Conservation (phyloP, 2,113 vertebrate species). For the Clupea harengus region DNA sequence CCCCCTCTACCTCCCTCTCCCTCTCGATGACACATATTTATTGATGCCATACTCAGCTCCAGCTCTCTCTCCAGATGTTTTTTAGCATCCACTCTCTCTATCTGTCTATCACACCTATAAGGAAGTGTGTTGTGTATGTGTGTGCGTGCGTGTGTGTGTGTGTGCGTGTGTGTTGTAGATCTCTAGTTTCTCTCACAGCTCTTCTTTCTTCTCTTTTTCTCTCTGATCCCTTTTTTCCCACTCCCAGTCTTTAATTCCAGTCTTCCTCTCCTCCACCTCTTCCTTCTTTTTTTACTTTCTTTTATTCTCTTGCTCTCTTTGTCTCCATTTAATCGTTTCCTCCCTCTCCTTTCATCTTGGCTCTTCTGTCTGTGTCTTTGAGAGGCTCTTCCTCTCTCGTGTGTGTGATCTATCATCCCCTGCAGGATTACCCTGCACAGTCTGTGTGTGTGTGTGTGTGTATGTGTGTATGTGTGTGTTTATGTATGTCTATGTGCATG, state of each 20-base stretch:
- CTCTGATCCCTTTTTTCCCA: neutral
- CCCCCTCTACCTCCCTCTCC: too few relatives aligned
- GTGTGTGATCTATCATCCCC: slow-evolving; percentile 5
- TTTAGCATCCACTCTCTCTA: too few relatives aligned
- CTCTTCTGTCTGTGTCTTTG: neutral
- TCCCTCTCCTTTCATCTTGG: neutral
- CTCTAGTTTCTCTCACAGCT: neutral
- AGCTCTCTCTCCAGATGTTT: too few relatives aligned
- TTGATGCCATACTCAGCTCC: too few relatives aligned
- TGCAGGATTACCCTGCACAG: neutral
- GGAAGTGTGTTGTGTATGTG: too few relatives aligned
- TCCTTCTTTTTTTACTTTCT: neutral
- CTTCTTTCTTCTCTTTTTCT: neutral
- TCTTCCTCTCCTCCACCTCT: neutral
- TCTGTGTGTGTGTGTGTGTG: neutral
- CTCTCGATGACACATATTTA: too few relatives aligned
- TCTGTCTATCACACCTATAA: too few relatives aligned
- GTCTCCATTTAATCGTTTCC: neutral
- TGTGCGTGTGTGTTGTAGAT: neutral
- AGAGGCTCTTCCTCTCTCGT: neutral
- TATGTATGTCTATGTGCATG: neutral
- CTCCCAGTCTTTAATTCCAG: neutral
- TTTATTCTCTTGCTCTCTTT: neutral
- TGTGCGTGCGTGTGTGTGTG: too few relatives aligned
- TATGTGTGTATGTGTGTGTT: neutral